These are phyloP conservation scores for Arothron firmamentum DNA, from an alignment of 2,113 vertebrate species.

Conservation along the genomic window DNA sequence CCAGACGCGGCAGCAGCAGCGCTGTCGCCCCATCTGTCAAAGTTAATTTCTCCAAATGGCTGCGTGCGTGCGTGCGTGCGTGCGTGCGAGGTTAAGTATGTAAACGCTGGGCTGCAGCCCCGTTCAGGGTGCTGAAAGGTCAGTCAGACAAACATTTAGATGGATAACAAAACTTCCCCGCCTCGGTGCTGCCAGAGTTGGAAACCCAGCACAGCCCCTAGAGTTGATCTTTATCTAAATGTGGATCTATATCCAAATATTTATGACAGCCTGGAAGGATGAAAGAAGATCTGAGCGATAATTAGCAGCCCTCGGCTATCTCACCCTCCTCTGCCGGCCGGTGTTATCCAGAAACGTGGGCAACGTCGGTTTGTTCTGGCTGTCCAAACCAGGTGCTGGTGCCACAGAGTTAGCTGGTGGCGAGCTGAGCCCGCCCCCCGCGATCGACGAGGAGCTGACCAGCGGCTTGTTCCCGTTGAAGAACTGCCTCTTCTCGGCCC, in stretches of 20 bases:
- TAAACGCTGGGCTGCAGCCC: background rate
- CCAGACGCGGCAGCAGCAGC: too few species aligned
- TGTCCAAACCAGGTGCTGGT: slow-evolving; percentile 24
- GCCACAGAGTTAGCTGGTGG: slow-evolving; percentile 46
- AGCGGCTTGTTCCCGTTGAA: slow-evolving; percentile 54
- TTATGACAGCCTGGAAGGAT: too few species aligned
- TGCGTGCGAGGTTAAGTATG: background rate
- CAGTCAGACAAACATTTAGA: background rate
- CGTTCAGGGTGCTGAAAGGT: background rate
- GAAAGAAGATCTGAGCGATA: too few species aligned
- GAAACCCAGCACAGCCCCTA: too few species aligned
- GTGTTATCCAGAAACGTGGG: slow-evolving; percentile 54
- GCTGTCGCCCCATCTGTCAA: too few species aligned
- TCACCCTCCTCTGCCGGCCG: slow-evolving; percentile 80
- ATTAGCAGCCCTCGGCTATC: background rate
- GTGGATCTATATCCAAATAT: too few species aligned
- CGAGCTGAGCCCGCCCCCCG: slow-evolving; percentile 17
- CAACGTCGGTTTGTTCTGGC: slow-evolving; percentile 63
- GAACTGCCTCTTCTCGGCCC: slow-evolving; percentile 73
- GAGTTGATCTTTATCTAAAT: too few species aligned
- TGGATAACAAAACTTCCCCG: too few species aligned
- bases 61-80: background rate
- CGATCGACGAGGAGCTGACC: slow-evolving; percentile 18
- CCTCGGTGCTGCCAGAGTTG: too few species aligned
- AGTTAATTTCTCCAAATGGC: background rate